Base-by-base conservation (phyloP, 2,888 invertebrate species). In the Neoscelio sp. region DNA sequence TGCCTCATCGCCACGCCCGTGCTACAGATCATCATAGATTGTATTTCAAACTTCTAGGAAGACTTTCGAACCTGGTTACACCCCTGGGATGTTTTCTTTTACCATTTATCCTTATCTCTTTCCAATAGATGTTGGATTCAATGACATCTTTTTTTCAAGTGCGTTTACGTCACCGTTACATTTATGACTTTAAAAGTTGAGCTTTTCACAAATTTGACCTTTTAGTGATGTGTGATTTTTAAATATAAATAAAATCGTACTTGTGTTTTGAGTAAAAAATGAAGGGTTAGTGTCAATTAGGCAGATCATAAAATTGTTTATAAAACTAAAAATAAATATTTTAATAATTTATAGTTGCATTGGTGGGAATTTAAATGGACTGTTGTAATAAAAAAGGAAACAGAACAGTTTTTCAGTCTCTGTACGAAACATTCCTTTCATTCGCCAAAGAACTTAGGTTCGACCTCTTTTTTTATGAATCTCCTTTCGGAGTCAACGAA, bases 21-120 rank as follows among this genome's bases (percentile, higher is more conserved):
- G 60, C 62, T 38, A 76, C 67, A 79, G 81, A 83, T 84, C 80
- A 78, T 82, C 75, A 58, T 81, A 82, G 83, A 84, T 84, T 84
- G 80, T 82, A 50, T 78, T 78, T 75, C 79, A 58, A 73, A 80
- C 78, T 83, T 82, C 85, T 76, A 65, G 70, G 82, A 83, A 83
- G 68, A 74, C 65, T 80, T 82, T 79, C 74, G 26, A 62, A 46
- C 54, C 23, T 12, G 38, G 17, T 20, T 64, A 56, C 52, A 52
- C 56, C 62, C 54, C 60, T 33, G 54, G n/a, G 20, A 46, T 60
- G 58, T 50, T 80, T 82, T 80, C 76, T 70, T 80, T 48, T 70
- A 35, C 30, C 60, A 28, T 44, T 76, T 40, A 77, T 58, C 64
- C 50, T 71, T 68, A 68, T 73, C 67, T 80, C 10, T 28, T 56